Evolutionary conservation across 1,140 invertebrate species (phyloP).

Genomic region (Wasmannia auropunctata): DNA sequence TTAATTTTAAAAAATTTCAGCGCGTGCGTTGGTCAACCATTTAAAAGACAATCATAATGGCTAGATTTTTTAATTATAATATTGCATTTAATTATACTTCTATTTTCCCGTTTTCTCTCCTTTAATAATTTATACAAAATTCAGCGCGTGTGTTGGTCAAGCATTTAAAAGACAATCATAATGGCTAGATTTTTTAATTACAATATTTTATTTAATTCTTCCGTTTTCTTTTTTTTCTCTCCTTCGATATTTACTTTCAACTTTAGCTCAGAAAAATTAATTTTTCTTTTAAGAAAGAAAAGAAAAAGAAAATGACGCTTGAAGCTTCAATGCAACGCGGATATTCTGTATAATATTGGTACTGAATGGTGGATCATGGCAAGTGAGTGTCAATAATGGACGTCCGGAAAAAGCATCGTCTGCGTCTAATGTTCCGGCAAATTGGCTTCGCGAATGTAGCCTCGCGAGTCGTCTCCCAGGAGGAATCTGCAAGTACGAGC

Average conservation of each 20-base stretch:
- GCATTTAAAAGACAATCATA: background rate
- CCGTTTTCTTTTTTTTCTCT: background rate
- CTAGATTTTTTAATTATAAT: background rate
- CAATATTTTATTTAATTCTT: background rate
- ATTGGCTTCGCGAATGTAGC: conserved; percentile 81
- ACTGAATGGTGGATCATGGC: conserved; percentile 16
- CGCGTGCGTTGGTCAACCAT: background rate
- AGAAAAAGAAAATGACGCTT: background rate
- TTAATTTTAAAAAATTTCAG: no score
- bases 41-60: background rate
- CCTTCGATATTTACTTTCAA: background rate
- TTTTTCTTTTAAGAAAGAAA: background rate
- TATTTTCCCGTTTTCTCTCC: background rate
- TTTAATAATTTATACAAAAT: no score
- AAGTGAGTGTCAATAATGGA: conserved; percentile 61
- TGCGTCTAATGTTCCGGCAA: conserved; percentile 83
- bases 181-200: background rate
- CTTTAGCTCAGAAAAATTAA: background rate
- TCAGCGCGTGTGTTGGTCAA: background rate
- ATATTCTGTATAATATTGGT: conserved; percentile 10
- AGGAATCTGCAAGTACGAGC: conserved; percentile 75
- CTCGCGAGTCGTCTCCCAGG: conserved; percentile 72
- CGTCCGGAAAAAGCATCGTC: conserved; percentile 73
- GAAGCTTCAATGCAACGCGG: background rate
- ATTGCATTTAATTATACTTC: background rate